phyloP scores from a whole-genome alignment of 1,140 invertebrate species.

The Calliopsis andreniformis region DNA sequence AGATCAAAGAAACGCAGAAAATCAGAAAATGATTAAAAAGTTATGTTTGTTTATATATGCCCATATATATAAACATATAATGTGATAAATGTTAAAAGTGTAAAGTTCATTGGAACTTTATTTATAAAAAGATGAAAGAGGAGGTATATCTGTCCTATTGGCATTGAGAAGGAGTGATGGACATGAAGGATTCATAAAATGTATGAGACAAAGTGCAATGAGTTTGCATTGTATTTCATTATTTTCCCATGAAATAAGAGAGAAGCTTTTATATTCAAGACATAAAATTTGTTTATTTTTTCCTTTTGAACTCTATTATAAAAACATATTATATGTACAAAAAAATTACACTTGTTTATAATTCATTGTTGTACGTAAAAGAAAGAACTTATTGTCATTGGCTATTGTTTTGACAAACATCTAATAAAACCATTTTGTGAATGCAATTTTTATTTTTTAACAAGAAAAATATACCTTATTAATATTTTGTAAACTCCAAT shows the following conservation, averaged over 20 bases:
- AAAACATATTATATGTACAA: background rate
- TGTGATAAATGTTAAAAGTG: slow-evolving; percentile 13
- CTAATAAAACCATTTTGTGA: slow-evolving; percentile 22
- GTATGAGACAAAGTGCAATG: background rate
- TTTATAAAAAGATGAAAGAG: background rate
- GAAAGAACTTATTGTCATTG: background rate
- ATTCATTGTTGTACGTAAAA: background rate
- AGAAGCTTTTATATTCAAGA: background rate
- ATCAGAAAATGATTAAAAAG: slow-evolving; percentile 76
- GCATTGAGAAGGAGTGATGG: background rate
- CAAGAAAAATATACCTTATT: slow-evolving; percentile 18
- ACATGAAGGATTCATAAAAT: background rate
- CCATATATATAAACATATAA: background rate
- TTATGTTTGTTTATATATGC: background rate
- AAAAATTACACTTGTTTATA: background rate
- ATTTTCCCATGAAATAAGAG: background rate
- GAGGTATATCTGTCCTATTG: background rate
- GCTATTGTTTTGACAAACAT: slow-evolving; percentile 19
- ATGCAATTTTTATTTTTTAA: slow-evolving; percentile 3
- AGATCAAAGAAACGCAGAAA: slow-evolving; percentile 78
- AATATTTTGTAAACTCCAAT: background rate
- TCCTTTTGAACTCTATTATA: background rate
- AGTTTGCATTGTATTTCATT: background rate
- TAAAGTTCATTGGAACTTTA: slow-evolving; percentile 18
- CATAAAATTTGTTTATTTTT: background rate